Conservation (phyloP, 2,797 vertebrate genomes). For the Chelon auratus region DNA sequence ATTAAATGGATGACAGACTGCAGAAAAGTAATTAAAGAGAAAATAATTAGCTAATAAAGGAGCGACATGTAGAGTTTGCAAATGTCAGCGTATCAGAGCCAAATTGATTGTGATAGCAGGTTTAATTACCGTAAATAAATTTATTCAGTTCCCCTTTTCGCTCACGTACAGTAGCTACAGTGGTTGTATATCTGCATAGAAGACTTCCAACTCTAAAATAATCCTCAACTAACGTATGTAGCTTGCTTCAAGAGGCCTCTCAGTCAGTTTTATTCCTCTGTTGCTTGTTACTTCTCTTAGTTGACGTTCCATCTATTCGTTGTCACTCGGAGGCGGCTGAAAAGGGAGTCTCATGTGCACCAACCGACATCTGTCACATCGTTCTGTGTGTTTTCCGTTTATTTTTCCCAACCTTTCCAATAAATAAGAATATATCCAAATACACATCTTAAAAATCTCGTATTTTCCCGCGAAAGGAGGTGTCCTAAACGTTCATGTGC, state of each 20-base stretch:
- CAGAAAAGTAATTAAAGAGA: conserved; percentile 40
- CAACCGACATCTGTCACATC: not conserved
- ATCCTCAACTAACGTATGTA: conserved; percentile 4
- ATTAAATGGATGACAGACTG: conserved; percentile 27
- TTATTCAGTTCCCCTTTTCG: not conserved
- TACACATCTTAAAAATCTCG: conserved; percentile 3
- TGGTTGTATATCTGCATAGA: not conserved
- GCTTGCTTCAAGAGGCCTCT: not conserved
- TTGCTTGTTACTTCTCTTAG: not conserved
- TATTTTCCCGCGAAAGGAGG: not conserved
- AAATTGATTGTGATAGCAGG: conserved; percentile 39
- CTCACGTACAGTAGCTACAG: not conserved
- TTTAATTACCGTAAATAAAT: conserved; percentile 26
- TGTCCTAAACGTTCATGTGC: conserved; percentile 22
- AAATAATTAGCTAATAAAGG: conserved; percentile 16
- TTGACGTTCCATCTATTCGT: conserved; percentile 21
- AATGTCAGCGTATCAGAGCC: conserved; percentile 31
- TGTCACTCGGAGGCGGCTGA: not conserved
- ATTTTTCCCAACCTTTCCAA: conserved; percentile 5
- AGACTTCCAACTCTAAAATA: not conserved
- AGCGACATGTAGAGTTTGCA: conserved; percentile 26
- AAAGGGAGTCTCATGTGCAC: not conserved
- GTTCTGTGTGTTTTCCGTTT: not conserved
- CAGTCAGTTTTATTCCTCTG: not conserved
- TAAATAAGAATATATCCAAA: conserved; percentile 24